phyloP scores from a whole-genome alignment of 2,888 invertebrate genomes.

The Perizoma flavofasciatum region DNA sequence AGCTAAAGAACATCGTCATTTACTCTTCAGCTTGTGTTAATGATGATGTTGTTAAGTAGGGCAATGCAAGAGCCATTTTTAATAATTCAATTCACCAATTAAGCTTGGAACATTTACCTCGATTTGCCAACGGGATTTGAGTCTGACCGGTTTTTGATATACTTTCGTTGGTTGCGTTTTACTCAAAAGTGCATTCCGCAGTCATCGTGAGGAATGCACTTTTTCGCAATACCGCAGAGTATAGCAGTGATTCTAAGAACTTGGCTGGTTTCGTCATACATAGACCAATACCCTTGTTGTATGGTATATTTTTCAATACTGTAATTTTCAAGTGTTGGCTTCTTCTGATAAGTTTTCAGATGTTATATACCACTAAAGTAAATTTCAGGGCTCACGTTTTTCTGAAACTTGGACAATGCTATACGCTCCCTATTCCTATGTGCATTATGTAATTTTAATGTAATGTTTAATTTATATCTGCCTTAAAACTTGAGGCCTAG shows the following conservation, averaged over 20 bases:
- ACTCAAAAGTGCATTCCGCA: no score
- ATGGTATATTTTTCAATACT: neutral
- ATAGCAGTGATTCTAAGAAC: slow-evolving; percentile 15
- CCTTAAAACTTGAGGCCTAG: no score
- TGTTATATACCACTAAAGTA: no score
- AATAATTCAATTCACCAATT: slow-evolving; percentile 23
- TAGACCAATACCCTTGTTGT: neutral
- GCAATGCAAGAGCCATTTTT: slow-evolving; percentile 14
- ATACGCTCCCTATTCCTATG: no score
- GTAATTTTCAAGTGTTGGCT: neutral
- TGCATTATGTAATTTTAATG: no score
- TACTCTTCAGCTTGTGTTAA: slow-evolving; percentile 7
- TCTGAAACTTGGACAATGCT: no score
- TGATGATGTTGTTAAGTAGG: slow-evolving; percentile 1
- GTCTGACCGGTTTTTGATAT: slow-evolving; percentile 49
- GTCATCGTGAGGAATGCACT: slow-evolving; percentile 57
- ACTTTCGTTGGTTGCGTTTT: slow-evolving; percentile 59
- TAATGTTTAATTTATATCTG: no score
- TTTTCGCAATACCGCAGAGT: slow-evolving; percentile 53
- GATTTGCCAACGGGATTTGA: slow-evolving; percentile 31
- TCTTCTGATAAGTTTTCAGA: neutral
- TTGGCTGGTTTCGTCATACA: slow-evolving; percentile 31
- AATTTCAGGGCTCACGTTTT: no score
- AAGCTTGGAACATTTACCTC: slow-evolving; percentile 33
- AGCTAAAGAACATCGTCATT: slow-evolving; percentile 2